Percentiles rank a stretch among this genome's conserved stretches.
These are phyloP conservation scores for Pyrocephalus nanus DNA, from an alignment of 2,797 vertebrate genomes.

Conservation along the genomic window DNA sequence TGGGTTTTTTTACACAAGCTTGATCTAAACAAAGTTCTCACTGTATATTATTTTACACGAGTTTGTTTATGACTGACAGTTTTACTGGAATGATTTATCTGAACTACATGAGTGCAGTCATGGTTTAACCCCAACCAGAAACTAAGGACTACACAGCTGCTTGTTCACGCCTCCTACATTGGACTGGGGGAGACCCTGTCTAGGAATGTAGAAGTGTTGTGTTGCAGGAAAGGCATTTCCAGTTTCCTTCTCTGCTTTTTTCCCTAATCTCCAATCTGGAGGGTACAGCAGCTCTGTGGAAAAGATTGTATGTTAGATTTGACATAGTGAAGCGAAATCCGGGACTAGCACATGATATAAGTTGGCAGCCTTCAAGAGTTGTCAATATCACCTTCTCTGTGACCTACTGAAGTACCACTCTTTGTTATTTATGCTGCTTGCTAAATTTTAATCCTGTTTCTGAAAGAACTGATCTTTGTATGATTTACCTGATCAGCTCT, in stretches of 20 bases:
- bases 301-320: background rate
- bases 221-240: background rate
- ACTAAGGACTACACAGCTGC: background rate
- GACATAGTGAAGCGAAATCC: background rate
- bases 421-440: background rate
- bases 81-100: background rate
- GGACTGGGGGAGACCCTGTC: background rate
- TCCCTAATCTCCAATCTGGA: background rate
- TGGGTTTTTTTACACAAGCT: background rate
- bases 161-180: accelerated
- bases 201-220: background rate
- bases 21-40: background rate
- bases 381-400: background rate
- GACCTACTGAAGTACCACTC: background rate
- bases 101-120: background rate
- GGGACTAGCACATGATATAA: background rate
- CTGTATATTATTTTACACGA: background rate
- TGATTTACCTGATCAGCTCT: background rate
- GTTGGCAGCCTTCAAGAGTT: background rate
- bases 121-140: background rate
- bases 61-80: background rate
- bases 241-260: background rate
- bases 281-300: background rate
- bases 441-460: background rate
- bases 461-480: background rate